Evolutionary conservation across 2,113 vertebrate species (phyloP), one percentile per base, ranked within the genome.

Genomic region (Alouatta palliata): DNA sequence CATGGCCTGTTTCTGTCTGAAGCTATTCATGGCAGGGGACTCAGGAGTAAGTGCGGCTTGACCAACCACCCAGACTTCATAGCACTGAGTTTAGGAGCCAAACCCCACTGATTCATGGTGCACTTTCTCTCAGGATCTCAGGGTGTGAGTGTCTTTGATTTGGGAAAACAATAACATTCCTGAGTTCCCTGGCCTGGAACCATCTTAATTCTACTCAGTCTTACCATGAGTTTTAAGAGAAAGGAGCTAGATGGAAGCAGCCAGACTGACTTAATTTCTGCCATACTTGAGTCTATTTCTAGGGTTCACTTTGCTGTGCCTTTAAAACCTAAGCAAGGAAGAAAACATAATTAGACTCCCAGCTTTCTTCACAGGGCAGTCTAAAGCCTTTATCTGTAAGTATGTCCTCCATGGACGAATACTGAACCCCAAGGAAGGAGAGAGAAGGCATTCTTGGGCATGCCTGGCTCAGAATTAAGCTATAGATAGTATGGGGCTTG

Each of bases 381-480:
- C 32, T 66, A n/a, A 71, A 49, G 54, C 6, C 32, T 80, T 52
- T 8, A 3, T 12, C 12, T 17, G 1, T 25, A 23, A 58, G 8
- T 0, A 11, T 47, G 49, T 14, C n/a, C 27, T 37, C n/a, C 43
- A 13, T 1, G 21, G 21, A 23, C 8, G n/a, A 64, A 17, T 25
- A 16, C 0, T 5, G 37, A 43, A 32, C 3, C 12, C 21, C 68
- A 82, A 3, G 8, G n/a, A 54, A 52, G 9, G 43, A 40, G 4
- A 20, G 68, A 45, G 32, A 61, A 47, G 11, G 3, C 12, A 3
- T 8, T 16, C 0, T 0, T 13, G 45, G 4, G 2, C 25, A 2
- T 30, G 21, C 6, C 0, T 52, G 56, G 32, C 40, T 82, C 32
- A 10, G 10, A 61, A 21, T 9, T 6, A 37, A 86, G 27, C 54